These are phyloP conservation scores for Nilaparvata lugens DNA, from an alignment of 1,140 invertebrate genomes.

Conservation along the genomic window DNA sequence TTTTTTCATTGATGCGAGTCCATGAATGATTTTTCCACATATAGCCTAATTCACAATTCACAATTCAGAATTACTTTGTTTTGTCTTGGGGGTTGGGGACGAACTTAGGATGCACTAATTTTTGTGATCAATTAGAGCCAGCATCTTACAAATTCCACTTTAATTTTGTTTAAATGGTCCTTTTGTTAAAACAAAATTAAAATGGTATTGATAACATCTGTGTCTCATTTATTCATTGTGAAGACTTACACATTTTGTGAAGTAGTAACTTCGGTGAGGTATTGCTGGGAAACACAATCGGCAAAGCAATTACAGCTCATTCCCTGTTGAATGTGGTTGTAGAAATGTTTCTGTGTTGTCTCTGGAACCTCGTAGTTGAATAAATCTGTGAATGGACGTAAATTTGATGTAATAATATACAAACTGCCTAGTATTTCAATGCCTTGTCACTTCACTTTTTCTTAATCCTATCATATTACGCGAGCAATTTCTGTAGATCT, in stretches of 20 bases:
- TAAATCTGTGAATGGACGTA: background rate
- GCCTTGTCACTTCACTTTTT: no score
- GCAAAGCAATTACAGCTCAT: slow-evolving; percentile 25
- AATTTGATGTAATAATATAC: no score
- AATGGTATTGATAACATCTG: no score
- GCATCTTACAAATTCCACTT: background rate
- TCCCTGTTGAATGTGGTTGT: slow-evolving; percentile 13
- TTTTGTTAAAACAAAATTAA: no score
- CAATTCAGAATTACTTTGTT: no score
- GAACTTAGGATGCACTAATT: background rate
- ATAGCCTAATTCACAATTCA: no score
- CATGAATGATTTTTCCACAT: no score
- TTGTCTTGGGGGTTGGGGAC: no score
- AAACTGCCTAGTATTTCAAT: no score
- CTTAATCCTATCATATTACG: no score
- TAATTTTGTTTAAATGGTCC: background rate
- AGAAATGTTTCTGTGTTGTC: slow-evolving; percentile 14
- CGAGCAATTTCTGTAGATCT: no score
- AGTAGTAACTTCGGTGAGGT: slow-evolving; percentile 17
- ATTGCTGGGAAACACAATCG: slow-evolving; percentile 26
- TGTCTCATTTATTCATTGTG: background rate
- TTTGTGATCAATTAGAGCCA: background rate
- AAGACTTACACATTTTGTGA: slow-evolving; percentile 1
- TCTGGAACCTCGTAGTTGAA: slow-evolving; percentile 25
- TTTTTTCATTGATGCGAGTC: background rate